phyloP scores from a whole-genome alignment of 1,140 invertebrate genomes.

The Meloidogyne floridensis region DNA sequence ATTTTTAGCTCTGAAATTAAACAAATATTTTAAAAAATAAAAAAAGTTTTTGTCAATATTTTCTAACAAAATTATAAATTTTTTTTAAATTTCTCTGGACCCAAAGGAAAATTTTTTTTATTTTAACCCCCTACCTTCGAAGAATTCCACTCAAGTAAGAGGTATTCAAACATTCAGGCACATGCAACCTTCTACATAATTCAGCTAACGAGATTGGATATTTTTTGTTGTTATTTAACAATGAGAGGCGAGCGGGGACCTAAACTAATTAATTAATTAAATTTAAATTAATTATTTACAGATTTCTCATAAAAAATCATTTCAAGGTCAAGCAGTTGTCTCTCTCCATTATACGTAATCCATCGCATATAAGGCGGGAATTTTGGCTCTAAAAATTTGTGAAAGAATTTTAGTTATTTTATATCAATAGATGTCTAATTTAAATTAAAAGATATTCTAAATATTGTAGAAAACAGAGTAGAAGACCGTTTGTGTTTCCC shows the following conservation, averaged over 20 bases:
- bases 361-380: conserved; percentile 12
- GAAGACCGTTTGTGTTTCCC: too few species aligned
- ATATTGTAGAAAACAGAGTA: too few species aligned
- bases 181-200: conserved; percentile 5
- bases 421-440: too few species aligned
- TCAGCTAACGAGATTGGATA: conserved; percentile 26
- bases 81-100: too few species aligned
- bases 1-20: conserved; percentile 19
- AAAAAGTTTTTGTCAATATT: background rate
- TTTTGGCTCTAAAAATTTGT: conserved; percentile 9
- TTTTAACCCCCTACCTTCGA: conserved; percentile 2
- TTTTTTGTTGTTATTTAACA: conserved; percentile 26
- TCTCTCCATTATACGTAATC: background rate
- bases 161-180: conserved; percentile 27
- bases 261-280: background rate
- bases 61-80: too few species aligned
- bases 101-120: too few species aligned
- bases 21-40: background rate
- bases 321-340: background rate
- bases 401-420: background rate
- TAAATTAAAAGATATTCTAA: too few species aligned
- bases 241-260: conserved; percentile 19
- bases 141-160: conserved; percentile 31
- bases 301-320: background rate
- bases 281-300: background rate